Evolutionary conservation across 2,888 invertebrate species (phyloP), one percentile per base, ranked within the genome.

Genomic region (Lepidonotus clava): DNA sequence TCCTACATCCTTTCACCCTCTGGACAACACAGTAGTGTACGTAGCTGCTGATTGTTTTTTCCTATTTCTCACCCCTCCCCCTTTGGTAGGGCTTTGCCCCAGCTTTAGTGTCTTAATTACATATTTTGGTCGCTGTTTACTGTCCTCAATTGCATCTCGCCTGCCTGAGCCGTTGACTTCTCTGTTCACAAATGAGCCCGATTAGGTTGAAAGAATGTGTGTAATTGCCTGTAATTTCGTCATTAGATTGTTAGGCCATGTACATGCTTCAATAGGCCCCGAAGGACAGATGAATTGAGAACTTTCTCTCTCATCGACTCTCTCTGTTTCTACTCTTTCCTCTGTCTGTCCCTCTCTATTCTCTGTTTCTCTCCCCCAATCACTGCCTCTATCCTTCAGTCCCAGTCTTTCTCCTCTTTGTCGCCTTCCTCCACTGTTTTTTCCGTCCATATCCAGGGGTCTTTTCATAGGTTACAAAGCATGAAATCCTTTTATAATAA

Each of bases 1-100:
- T 28, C 80, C 80, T 8, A 80, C 80, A 46, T 80, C 80, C 28
- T 80, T 46, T 28, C 80, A 80, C 28, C 80, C 80, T 8, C 80
- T 80, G 80, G 80, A 80, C 80, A 41, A 80, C 80, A 80, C 80
- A 28, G 51, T 46, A 46, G 80, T 80, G 80, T 80, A 80, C 46
- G 80, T 80, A 80, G 71, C 36, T 2, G 38, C n/a, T n/a, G 21
- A 18, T 34, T 18, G 14, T 71, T 34, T 71, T 71, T 71, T 34
- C 34, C n/a, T 38, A 32, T 21, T 38, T 18, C 36, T 21, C 71
- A 6, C 1, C n/a, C 21, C n/a, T 5, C 61, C 61, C 28, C n/a
- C 61, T 24, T n/a, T n/a, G n/a, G n/a, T n/a, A n/a, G n/a, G n/a
- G 61, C 18, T n/a, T 61, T 61, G 11, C 28, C n/a, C 61, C 61